Percentiles rank a stretch among this genome's conserved stretches.
These are phyloP conservation scores for Ochropacha duplaris DNA, from an alignment of 2,888 invertebrate species.

Conservation along the genomic window DNA sequence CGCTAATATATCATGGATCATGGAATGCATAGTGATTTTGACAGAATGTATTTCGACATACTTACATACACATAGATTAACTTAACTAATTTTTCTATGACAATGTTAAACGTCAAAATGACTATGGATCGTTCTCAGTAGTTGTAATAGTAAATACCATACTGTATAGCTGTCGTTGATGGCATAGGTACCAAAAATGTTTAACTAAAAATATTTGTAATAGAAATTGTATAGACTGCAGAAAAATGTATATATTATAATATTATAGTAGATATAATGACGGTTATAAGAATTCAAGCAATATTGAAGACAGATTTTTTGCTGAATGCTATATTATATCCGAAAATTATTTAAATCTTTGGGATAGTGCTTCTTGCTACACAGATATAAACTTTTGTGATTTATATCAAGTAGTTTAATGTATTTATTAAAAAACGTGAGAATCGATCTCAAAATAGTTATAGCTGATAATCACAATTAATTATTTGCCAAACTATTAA, in stretches of 20 bases:
- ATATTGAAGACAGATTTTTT: neutral
- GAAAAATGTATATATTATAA: neutral
- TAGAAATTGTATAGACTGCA: neutral
- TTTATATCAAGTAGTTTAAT: neutral
- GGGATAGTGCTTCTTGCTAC: neutral
- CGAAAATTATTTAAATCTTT: neutral
- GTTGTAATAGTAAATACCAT: no score
- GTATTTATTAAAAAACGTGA: neutral
- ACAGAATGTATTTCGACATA: no score
- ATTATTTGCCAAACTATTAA: neutral
- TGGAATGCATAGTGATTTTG: no score
- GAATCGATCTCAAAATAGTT: neutral
- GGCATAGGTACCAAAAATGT: no score
- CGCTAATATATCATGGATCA: no score
- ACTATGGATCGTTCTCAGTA: no score
- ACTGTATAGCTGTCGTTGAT: no score
- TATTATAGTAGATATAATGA: no score
- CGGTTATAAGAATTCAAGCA: neutral
- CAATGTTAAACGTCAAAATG: no score
- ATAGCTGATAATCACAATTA: neutral
- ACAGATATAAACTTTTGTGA: neutral
- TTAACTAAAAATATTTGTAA: no score
- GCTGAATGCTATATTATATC: neutral
- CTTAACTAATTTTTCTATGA: no score
- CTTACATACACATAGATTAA: no score